Percentiles rank a stretch among this genome's conserved stretches.
phyloP scores from a whole-genome alignment of 2,113 vertebrate species.

The Xiphophorus maculatus region DNA sequence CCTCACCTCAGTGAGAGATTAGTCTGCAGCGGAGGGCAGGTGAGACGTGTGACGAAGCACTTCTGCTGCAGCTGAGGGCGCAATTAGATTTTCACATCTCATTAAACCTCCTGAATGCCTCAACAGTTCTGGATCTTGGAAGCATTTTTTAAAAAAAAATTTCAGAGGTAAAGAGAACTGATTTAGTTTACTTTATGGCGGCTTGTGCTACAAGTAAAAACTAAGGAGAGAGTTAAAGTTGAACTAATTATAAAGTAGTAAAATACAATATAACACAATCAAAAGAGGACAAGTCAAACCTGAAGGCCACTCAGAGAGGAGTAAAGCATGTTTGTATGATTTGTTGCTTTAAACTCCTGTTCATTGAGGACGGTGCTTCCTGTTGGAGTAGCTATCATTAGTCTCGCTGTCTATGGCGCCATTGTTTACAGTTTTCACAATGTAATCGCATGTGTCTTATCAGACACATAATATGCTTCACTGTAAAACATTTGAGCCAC shows the following conservation, averaged over 20 bases:
- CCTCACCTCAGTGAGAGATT: constrained; percentile 37
- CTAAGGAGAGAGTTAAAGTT: constrained; percentile 17
- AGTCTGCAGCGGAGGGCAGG: constrained; percentile 36
- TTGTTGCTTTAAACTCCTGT: constrained; percentile 9
- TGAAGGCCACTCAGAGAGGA: constrained; percentile 8
- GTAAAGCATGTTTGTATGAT: constrained; percentile 8
- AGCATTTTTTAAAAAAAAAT: constrained; percentile 3
- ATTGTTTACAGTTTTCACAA: not conserved
- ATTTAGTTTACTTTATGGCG: constrained; percentile 24
- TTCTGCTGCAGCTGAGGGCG: constrained; percentile 28
- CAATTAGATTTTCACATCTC: constrained; percentile 66
- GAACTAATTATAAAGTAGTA: not conserved
- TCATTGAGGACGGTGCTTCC: not conserved
- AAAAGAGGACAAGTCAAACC: not conserved
- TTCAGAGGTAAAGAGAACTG: constrained; percentile 36
- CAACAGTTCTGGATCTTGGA: constrained; percentile 34
- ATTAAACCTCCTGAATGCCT: constrained; percentile 55
- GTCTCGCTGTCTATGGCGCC: not conserved
- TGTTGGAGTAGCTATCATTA: constrained; percentile 10
- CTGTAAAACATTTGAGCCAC: too few species aligned
- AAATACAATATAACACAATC: not conserved
- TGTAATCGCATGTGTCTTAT: too few species aligned
- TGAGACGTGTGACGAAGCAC: constrained; percentile 43
- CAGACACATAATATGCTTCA: not conserved
- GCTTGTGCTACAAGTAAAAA: constrained; percentile 2